Percentiles rank a stretch among this genome's conserved stretches.
phyloP scores from a whole-genome alignment of 2,797 vertebrate genomes.

The Amblyopsis hoosieri region DNA sequence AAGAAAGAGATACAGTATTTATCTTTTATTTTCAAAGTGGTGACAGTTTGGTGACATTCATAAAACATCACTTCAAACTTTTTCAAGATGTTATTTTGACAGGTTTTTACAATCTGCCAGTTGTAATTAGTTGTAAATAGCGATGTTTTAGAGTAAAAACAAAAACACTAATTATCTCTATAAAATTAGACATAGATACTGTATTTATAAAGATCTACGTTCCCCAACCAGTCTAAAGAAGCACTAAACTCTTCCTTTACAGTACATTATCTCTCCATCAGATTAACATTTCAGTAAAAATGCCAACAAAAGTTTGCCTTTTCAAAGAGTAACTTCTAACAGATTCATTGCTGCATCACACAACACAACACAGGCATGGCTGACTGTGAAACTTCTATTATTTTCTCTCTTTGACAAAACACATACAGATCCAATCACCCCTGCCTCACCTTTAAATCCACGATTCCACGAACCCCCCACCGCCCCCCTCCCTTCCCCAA shows the following conservation, averaged over 20 bases:
- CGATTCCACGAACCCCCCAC: conserved; percentile 27
- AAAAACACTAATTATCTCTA: conserved; percentile 48
- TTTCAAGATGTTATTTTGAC: conserved; percentile 40
- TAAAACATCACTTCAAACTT: background rate
- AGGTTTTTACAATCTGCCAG: conserved; percentile 6
- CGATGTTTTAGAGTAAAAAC: background rate
- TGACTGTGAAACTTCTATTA: conserved; percentile 10
- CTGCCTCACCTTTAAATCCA: conserved; percentile 1
- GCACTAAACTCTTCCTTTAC: conserved; percentile 37
- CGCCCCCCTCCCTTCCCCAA: conserved; percentile 29
- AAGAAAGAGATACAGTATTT: background rate
- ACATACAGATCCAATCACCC: conserved; percentile 2
- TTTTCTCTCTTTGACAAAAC: conserved; percentile 9
- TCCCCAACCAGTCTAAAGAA: conserved; percentile 32
- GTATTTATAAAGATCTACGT: conserved; percentile 30
- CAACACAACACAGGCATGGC: conserved; percentile 9
- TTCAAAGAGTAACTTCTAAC: conserved; percentile 34
- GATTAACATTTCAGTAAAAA: conserved; percentile 43
- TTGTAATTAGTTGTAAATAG: too few species aligned
- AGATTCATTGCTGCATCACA: conserved; percentile 34
- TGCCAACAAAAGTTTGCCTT: conserved; percentile 44
- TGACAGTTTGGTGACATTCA: conserved; percentile 38
- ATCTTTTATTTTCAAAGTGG: too few species aligned
- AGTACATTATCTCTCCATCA: conserved; percentile 29
- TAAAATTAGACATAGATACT: conserved; percentile 34